These are phyloP conservation scores for Gambusia yucatana DNA, from an alignment of 2,797 vertebrate species.

Conservation along the genomic window DNA sequence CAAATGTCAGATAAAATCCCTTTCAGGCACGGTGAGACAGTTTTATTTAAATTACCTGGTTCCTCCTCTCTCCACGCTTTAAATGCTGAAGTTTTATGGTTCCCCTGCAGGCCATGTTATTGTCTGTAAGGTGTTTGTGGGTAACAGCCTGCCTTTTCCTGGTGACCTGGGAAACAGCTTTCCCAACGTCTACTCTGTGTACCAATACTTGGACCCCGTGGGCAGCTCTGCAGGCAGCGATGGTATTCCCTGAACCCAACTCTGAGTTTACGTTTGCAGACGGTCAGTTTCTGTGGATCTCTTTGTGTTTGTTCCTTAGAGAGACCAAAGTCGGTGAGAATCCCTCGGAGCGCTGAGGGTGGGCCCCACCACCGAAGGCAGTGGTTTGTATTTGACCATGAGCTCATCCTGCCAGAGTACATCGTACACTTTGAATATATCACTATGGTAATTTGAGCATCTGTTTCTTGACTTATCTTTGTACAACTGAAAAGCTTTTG, in stretches of 20 bases:
- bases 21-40: constrained; percentile 77
- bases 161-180: constrained; percentile 73
- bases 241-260: constrained; percentile 38
- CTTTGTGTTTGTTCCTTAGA: constrained; percentile 57
- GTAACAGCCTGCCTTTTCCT: constrained; percentile 72
- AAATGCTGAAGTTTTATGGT: constrained; percentile 20
- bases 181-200: constrained; percentile 81
- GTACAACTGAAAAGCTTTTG: background rate
- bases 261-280: background rate
- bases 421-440: constrained; percentile 85
- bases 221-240: constrained; percentile 41
- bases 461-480: constrained; percentile 1
- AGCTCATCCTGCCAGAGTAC: constrained; percentile 87
- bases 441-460: constrained; percentile 71
- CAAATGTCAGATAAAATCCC: constrained; percentile 54
- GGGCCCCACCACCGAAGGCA: constrained; percentile 66
- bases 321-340: constrained; percentile 36
- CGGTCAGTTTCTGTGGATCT: constrained; percentile 1
- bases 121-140: constrained; percentile 86
- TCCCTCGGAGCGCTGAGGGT: constrained; percentile 70
- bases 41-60: constrained; percentile 1
- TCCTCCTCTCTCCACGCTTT: background rate
- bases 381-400: constrained; percentile 88
- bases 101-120: constrained; percentile 79
- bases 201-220: constrained; percentile 64